Percentiles rank a stretch among this genome's conserved stretches.
These are phyloP conservation scores for Oncorhynchus gorbuscha DNA, from an alignment of 2,113 vertebrate genomes.

Conservation along the genomic window DNA sequence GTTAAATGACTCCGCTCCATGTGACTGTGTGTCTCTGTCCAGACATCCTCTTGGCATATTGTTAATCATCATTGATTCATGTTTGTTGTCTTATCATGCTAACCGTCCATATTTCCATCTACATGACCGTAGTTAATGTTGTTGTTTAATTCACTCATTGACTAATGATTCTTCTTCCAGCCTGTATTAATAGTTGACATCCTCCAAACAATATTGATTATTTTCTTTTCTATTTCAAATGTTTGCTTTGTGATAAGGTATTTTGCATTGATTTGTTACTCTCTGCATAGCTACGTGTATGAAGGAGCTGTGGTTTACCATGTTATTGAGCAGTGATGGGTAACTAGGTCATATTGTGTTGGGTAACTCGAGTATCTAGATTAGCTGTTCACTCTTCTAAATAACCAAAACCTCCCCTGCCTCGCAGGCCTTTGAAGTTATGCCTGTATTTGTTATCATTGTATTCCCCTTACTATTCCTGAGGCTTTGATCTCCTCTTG, in stretches of 20 bases:
- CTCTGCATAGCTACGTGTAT: neutral
- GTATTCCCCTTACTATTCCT: conserved; percentile 43
- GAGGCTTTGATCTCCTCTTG: conserved; percentile 39
- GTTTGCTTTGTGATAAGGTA: neutral
- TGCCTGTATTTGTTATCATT: conserved; percentile 34
- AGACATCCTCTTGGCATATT: neutral
- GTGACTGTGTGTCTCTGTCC: neutral
- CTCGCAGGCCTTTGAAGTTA: conserved; percentile 56
- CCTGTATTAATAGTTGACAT: neutral
- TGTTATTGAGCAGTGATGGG: conserved; percentile 25
- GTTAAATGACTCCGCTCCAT: neutral
- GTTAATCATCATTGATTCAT: neutral
- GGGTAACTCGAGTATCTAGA: conserved; percentile 56
- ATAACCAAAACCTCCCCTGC: conserved; percentile 61
- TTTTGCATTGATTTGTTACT: conserved; percentile 13
- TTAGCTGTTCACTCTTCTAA: conserved; percentile 58
- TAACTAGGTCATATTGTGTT: conserved; percentile 63
- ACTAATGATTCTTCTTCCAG: neutral
- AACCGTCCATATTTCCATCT: conserved; percentile 19
- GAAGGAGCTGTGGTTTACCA: conserved; percentile 21
- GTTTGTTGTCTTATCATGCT: neutral
- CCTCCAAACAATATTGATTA: neutral
- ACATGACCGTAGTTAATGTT: neutral
- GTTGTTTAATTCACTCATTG: neutral
- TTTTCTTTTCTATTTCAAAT: conserved; percentile 11